Conservation (phyloP, 2,113 vertebrate genomes). For the Arvicanthis niloticus region DNA sequence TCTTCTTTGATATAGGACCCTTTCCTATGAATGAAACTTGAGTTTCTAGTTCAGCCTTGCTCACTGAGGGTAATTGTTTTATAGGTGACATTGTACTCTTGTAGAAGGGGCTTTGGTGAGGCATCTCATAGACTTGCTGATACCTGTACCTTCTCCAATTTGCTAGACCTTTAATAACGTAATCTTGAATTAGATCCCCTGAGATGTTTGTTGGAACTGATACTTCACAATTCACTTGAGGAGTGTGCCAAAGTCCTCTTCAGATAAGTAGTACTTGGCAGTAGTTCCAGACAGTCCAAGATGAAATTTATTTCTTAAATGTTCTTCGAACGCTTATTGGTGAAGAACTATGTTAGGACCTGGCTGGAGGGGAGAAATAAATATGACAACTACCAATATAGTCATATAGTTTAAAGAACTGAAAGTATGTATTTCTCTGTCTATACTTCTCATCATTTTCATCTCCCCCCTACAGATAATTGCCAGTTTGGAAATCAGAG, state of each 20-base stretch:
- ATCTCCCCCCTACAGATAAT: background rate
- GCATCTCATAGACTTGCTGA: background rate
- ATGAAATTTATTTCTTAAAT: slow-evolving; percentile 61
- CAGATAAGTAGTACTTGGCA: slow-evolving; percentile 55
- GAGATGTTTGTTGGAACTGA: slow-evolving; percentile 44
- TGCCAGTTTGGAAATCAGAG: slow-evolving; percentile 21
- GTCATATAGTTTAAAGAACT: slow-evolving; percentile 7
- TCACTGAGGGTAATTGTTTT: slow-evolving; percentile 6
- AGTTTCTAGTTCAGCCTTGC: background rate
- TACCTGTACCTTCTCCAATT: background rate
- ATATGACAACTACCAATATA: background rate
- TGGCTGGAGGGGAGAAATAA: slow-evolving; percentile 11
- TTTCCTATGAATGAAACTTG: background rate
- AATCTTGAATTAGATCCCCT: background rate
- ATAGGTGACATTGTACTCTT: background rate
- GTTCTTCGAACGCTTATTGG: slow-evolving; percentile 19
- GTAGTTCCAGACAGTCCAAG: slow-evolving; percentile 26
- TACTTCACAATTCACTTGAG: slow-evolving; percentile 35
- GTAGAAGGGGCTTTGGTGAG: background rate
- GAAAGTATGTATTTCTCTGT: background rate
- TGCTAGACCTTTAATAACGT: background rate
- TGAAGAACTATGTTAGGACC: background rate
- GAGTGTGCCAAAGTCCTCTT: slow-evolving; percentile 37
- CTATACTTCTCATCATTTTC: background rate
- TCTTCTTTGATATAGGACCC: background rate